Base-by-base conservation (phyloP, 2,888 invertebrate genomes). In the Globia sparganii region DNA sequence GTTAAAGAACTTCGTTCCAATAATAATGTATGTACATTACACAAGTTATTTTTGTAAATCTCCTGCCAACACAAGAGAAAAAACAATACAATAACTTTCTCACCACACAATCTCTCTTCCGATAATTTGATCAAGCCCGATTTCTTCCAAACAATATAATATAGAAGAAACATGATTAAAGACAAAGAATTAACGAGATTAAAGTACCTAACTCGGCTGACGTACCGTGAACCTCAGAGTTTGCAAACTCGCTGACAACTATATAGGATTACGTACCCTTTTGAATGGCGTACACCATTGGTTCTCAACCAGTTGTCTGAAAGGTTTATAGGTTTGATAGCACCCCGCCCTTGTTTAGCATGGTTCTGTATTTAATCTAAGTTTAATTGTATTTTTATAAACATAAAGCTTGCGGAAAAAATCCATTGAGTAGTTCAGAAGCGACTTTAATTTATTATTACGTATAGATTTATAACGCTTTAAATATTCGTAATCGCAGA, bases 141-240 rank as follows among this genome's bases (percentile, higher is more conserved):
- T 31, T 71, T 37, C 78, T 31, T 40, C 13, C 31, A 2, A 80
- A 79, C 72, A 84, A 84, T 58, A 71, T 67, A 64, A 64, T 79
- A 84, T 43, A n/a, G 40, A 66, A 61, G 56, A 79, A 80, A 84
- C 72, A 84, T 79, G 61, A 80, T 56, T 40, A 78, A 34, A 78
- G 65, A 37, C 56, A 53, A 84, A 84, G 81, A 81, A 75, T 75
- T 71, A 82, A 85, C 70, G 64, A 82, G 62, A 75, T 75, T 70
- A 85, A n/a, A 85, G 64, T 76, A 58, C 69, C 34, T 53, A 85
- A 72, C 77, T 85, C 58, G 28, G 75, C 53, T 62, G 31, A 82
- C 61, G 71, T 72, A 73, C 84, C 31, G 37, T 53, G 66, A 75
- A 37, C 66, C 62, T 21, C 81, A 13, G 53, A 84, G 66, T 81